Evolutionary conservation across 1,140 invertebrate genomes (phyloP), one percentile per base, ranked within the genome.

Genomic region (Chironomus tepperi): DNA sequence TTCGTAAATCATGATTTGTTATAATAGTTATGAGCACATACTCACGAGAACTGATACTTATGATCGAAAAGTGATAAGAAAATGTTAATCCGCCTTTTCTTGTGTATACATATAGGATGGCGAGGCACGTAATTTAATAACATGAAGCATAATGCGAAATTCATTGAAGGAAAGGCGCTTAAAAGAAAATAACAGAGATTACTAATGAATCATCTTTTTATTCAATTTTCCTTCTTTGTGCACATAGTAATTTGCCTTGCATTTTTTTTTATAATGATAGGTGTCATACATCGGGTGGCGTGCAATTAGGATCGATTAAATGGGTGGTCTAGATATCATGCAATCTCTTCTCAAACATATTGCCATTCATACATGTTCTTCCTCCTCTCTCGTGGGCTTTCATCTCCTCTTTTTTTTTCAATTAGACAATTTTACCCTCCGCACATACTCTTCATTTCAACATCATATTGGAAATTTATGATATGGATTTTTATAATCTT

Each of bases 251-350:
- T 57, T 57, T 57, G 12, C 10, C 47, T n/a, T 57, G 47, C 47
- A n/a, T n/a, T n/a, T n/a, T n/a, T 34, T 34, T 34, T 57, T 70
- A 19, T 70, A 70, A 70, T 70, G 16, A 70, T 70, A 70, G 65
- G 65, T 70, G 65, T 70, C 65, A 16, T 70, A 19, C 6, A 70
- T 70, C 65, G 65, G 65, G 65, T 70, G 65, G 65, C 65, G 18
- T 70, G 18, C 16, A 70, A 70, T 70, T 70, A 70, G 19, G 65
- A 70, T 70, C 65, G 16, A 70, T 70, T 70, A 70, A 70, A 70
- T 19, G 65, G 65, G 65, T 70, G 65, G 65, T 70, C 65, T n/a
- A 21, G 18, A 70, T 18, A 70, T 70, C 65, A 70, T 12, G 18
- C 47, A 15, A 57, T n/a, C n/a, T 57, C 12, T 57, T n/a, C 15